Evolutionary conservation across 2,797 vertebrate genomes (phyloP).

Genomic region (Alca torda): DNA sequence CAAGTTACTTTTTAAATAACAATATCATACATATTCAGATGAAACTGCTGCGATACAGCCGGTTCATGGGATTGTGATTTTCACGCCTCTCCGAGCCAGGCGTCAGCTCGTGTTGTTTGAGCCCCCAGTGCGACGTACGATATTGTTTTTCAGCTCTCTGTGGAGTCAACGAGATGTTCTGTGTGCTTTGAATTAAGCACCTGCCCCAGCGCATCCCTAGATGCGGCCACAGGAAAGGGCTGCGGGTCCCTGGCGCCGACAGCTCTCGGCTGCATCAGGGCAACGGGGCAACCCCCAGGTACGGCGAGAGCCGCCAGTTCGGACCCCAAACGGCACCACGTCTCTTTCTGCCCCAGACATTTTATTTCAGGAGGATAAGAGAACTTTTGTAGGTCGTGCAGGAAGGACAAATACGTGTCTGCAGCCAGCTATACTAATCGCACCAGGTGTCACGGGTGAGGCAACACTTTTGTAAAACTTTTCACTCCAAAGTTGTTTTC

Average conservation of each 20-base stretch:
- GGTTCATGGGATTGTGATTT: background rate
- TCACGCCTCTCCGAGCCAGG: background rate
- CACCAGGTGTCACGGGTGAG: background rate
- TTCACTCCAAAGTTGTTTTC: background rate
- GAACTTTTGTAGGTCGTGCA: background rate
- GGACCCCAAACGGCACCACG: background rate
- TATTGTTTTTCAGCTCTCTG: background rate
- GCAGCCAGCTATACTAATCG: background rate
- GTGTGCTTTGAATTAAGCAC: background rate
- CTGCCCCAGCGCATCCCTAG: background rate
- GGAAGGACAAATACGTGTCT: background rate
- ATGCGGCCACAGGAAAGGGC: background rate
- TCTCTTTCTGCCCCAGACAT: background rate
- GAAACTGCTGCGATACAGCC: background rate
- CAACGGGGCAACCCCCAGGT: background rate
- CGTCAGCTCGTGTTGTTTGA: background rate
- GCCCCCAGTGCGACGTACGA: background rate
- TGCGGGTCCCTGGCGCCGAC: background rate
- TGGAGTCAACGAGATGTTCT: background rate
- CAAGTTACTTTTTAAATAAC: background rate
- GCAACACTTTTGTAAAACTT: background rate
- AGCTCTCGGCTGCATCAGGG: background rate
- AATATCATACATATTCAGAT: background rate
- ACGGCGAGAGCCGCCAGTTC: accelerated
- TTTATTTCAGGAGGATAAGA: background rate